Base-by-base conservation (phyloP, 1,140 invertebrate species). In the Drusus annulatus region DNA sequence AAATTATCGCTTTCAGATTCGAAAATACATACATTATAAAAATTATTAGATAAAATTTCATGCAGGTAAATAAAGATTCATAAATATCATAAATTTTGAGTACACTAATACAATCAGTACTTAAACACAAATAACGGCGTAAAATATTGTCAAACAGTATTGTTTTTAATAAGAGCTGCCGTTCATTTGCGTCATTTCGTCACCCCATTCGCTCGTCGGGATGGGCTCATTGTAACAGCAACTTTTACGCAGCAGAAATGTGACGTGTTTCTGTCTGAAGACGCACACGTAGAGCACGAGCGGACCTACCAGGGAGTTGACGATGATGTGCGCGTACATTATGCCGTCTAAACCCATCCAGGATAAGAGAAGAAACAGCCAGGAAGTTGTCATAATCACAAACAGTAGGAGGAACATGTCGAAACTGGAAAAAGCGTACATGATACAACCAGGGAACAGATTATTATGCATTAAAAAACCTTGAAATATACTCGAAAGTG, bases 111-210 rank as follows among this genome's bases (percentile, higher is more conserved):
- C 56, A 60, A 60, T 60, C 16, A 23, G 56, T 17, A 45, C 36
- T 45, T 45, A 36, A 36, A 36, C 31, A 45, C 36, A 45, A 45
- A 56, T 56, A 56, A 56, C n/a, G n/a, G 5, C 3, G 0, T 28
- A 21, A 21, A 21, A 63, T 15, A 25, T 63, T 19, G 23, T 23
- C 23, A 63, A 23, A 23, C n/a, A 0, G 5, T 13, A 5, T 45
- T 45, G 36, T 60, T 52, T 63, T 79, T 63, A 83, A 75, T 83
- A 83, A 85, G 93, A 93, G 78, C 93, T 93, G 23, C 93, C 92
- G 86, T 95, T 94, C 91, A 95, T 95, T 77, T 94, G 93, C 54
- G 93, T 93, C 94, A 96, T 93, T 89, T 96, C 95, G 86, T 96
- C 95, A 5, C 95, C 95, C 95, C 95, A 96, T 84, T 96, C 95